These are phyloP conservation scores for Brevimyrus niger DNA, from an alignment of 2,113 vertebrate genomes.

Conservation along the genomic window DNA sequence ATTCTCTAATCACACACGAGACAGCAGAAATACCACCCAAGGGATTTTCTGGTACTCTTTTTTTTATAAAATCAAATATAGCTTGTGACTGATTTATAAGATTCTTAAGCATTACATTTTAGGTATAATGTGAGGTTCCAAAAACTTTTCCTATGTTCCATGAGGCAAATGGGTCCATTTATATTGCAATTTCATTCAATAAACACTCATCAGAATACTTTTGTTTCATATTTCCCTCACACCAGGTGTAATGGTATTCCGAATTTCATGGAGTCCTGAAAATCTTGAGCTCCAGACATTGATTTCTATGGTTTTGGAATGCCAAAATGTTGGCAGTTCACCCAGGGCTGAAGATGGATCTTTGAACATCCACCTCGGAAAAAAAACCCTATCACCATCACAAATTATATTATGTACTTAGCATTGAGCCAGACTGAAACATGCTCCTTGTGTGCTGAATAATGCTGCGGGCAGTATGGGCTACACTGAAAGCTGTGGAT, in stretches of 20 bases:
- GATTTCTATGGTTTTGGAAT: conserved; percentile 14
- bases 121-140: background rate
- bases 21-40: background rate
- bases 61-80: background rate
- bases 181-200: conserved; percentile 3
- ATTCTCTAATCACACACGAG: background rate
- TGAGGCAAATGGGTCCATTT: background rate
- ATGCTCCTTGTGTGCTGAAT: conserved; percentile 12
- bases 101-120: background rate
- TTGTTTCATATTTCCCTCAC: background rate
- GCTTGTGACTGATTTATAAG: background rate
- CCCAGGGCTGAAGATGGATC: background rate
- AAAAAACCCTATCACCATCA: conserved; percentile 10
- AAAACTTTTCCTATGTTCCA: background rate
- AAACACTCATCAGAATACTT: background rate
- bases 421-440: conserved; percentile 16
- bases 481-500: background rate
- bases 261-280: background rate
- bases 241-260: conserved; percentile 1
- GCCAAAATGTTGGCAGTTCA: conserved; percentile 6
- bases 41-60: background rate
- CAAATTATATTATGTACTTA: conserved; percentile 25
- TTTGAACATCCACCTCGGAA: conserved; percentile 15
- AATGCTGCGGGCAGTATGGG: background rate
- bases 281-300: background rate